A percentile compares a stretch with the other conserved stretches of the same genome.
Evolutionary conservation across 53 echinoderm and acorn worm genomes (phyloP).

Genomic region (Mesocentrotus franciscanus): DNA sequence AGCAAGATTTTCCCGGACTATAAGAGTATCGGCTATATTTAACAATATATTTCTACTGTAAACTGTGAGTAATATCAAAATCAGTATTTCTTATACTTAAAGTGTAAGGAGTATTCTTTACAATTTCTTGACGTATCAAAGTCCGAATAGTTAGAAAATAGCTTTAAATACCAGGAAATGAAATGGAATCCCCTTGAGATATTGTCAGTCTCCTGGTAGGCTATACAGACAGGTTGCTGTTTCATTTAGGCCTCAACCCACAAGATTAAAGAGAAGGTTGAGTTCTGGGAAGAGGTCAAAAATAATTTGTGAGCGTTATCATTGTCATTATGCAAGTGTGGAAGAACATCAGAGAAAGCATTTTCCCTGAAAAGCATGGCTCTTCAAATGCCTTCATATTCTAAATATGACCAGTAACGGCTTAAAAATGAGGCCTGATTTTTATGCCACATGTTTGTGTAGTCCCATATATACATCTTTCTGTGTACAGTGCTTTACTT

Average conservation of each 20-base stretch:
- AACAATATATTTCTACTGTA: neutral
- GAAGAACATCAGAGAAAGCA: too few species aligned
- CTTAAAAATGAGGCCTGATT: too few species aligned
- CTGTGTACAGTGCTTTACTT: too few species aligned
- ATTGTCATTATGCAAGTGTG: too few species aligned
- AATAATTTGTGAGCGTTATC: too few species aligned
- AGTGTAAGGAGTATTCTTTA: neutral
- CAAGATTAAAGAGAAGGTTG: neutral
- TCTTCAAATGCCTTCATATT: too few species aligned
- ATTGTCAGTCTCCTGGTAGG: neutral
- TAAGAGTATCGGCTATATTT: neutral
- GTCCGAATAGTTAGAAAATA: neutral
- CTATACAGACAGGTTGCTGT: neutral
- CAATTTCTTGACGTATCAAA: neutral
- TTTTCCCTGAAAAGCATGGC: too few species aligned
- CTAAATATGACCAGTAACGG: too few species aligned
- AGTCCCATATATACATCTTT: too few species aligned
- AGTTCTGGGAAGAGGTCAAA: too few species aligned
- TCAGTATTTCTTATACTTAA: neutral
- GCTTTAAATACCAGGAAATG: conserved; percentile 11
- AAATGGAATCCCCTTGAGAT: neutral
- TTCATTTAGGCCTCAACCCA: neutral
- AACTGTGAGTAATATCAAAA: neutral
- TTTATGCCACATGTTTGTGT: too few species aligned
- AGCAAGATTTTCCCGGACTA: neutral